These are phyloP conservation scores for Hippocampus guttulatus DNA, from an alignment of 2,113 vertebrate genomes.

Conservation along the genomic window DNA sequence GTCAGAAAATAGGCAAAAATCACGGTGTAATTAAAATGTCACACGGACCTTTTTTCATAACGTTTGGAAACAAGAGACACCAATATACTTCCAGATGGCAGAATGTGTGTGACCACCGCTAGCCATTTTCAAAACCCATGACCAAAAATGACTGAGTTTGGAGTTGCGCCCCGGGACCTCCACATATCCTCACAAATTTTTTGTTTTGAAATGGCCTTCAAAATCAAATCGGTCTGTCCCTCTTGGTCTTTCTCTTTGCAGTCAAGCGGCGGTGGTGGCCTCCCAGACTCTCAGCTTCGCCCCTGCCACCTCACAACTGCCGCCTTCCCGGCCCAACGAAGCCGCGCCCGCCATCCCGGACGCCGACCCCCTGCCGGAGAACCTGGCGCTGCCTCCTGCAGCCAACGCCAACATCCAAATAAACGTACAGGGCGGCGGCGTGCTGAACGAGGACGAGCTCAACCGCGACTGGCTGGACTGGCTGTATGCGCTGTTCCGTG, in stretches of 20 bases:
- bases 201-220: too few species aligned
- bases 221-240: background rate
- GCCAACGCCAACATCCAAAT: slow-evolving; percentile 85
- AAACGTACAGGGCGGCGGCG: slow-evolving; percentile 77
- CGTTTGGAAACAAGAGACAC: too few species aligned
- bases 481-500: slow-evolving; percentile 89
- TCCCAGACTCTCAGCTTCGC: slow-evolving; percentile 73
- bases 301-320: slow-evolving; percentile 54
- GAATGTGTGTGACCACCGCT: too few species aligned
- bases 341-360: slow-evolving; percentile 73
- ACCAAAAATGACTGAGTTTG: too few species aligned
- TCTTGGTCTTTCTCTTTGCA: slow-evolving; percentile 46
- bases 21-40: too few species aligned
- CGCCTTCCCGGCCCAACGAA: slow-evolving; percentile 68
- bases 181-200: too few species aligned
- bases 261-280: slow-evolving; percentile 88
- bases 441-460: slow-evolving; percentile 89
- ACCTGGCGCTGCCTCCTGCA: slow-evolving; percentile 64
- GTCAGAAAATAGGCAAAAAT: too few species aligned
- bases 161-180: too few species aligned
- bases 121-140: too few species aligned
- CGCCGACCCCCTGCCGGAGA: slow-evolving; percentile 71
- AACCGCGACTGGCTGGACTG: slow-evolving; percentile 97
- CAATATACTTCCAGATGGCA: too few species aligned
- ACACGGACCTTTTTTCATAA: too few species aligned